Percentiles rank a stretch among this genome's conserved stretches.
These are phyloP conservation scores for Microtus obscurus DNA, from an alignment of 2,797 vertebrate genomes.

Conservation along the genomic window DNA sequence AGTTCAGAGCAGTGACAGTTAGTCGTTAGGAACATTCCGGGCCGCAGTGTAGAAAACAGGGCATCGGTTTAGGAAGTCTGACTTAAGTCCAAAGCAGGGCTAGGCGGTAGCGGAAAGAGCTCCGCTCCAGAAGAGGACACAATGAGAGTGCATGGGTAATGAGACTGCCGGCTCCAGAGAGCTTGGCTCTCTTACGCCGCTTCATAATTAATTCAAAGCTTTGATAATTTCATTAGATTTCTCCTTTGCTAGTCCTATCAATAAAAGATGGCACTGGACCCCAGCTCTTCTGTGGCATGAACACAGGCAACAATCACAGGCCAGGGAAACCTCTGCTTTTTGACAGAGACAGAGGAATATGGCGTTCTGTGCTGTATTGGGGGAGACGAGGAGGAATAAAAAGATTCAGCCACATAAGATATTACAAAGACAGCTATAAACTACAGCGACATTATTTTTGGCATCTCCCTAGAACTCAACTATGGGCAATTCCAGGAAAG, in stretches of 20 bases:
- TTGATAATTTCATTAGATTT: conserved; percentile 99
- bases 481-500: conserved; percentile 83
- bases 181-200: conserved; percentile 96
- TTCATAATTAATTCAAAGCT: conserved; percentile 99
- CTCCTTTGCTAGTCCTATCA: conserved; percentile 93
- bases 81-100: conserved; percentile 93
- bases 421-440: conserved; percentile 88
- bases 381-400: conserved; percentile 76
- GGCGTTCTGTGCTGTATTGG: conserved; percentile 88
- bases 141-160: conserved; percentile 97
- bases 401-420: conserved; percentile 91
- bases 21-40: conserved; percentile 86
- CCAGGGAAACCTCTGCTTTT: conserved; percentile 85
- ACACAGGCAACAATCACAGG: conserved; percentile 80
- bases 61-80: conserved; percentile 88
- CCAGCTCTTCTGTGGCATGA: conserved; percentile 88
- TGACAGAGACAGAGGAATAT: conserved; percentile 91
- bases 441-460: conserved; percentile 84
- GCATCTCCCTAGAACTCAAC: conserved; percentile 85
- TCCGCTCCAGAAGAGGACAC: conserved; percentile 93
- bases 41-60: conserved; percentile 77
- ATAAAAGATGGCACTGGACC: conserved; percentile 97
- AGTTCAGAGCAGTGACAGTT: conserved; percentile 81
- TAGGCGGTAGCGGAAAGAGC: conserved; percentile 90
- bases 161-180: conserved; percentile 95